Base-by-base conservation (phyloP, 2,888 invertebrate genomes). In the Cephus nigrinus region DNA sequence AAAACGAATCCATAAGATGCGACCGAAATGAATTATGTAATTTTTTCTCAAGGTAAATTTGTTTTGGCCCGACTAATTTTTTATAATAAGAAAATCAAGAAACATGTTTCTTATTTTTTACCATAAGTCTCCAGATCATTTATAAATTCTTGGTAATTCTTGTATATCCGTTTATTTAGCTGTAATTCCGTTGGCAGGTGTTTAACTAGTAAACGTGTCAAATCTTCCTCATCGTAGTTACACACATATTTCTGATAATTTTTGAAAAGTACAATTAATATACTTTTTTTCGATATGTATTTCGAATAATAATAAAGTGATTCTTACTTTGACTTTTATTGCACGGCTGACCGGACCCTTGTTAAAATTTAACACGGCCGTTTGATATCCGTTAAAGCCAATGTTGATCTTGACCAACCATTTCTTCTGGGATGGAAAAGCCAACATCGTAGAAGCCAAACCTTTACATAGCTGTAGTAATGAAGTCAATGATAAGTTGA, bases 401-500 rank as follows among this genome's bases (percentile, higher is more conserved):
- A 80, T 78, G 80, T 86, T 83, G 75, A 86, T 78, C 80, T 84
- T 85, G 30, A 85, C 73, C 34, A 85, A 55, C 85, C 85, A 85
- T 35, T 78, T 80, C 40, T 74, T 72, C 36, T 80, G 74, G 9
- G 34, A 68, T 11, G 80, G 80, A 78, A 77, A 80, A 69, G 74
- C 69, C 15, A 80, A 79, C 36, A 82, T 81, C 82, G 84, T 79
- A 74, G 69, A 76, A 11, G 83, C 79, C 55, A 86, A 76, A 76
- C 75, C 80, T 35, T 75, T 69, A 76, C 81, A 84, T 11, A 85
- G 74, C 85, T 86, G 81, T 3, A 73, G 36, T 74, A 34, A 69
- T 30, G 55, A 31, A 55, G 55, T 23, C 55, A 55, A 23, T 55
- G 55, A 55, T 23, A 55, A 55, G 23, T 55, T 55, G 2, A 55